Percentiles rank a stretch among this genome's conserved stretches.
Evolutionary conservation across 2,797 vertebrate species (phyloP).

Genomic region (Ambastaia sidthimunki): DNA sequence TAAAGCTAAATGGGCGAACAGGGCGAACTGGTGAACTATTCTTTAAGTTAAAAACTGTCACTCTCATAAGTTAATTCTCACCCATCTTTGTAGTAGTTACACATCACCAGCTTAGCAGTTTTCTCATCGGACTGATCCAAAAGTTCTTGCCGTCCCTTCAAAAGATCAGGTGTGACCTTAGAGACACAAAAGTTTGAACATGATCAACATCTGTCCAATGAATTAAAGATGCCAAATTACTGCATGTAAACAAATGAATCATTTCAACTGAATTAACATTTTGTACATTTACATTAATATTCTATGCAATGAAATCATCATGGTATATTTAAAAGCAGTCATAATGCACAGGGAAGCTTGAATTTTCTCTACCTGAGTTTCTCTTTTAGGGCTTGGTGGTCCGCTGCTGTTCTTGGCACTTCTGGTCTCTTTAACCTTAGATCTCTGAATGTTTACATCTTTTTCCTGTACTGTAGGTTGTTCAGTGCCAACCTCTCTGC

Average conservation of each 20-base stretch:
- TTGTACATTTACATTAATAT: no score
- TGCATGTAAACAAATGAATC: no score
- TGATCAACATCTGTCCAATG: no score
- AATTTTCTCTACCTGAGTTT: constrained; percentile 69
- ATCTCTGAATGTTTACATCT: constrained; percentile 46
- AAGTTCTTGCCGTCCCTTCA: constrained; percentile 91
- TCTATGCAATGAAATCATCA: no score
- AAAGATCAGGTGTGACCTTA: constrained; percentile 92
- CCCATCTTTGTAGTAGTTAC: constrained; percentile 76
- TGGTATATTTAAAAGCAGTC: no score
- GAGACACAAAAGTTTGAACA: neutral
- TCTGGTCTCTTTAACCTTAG: constrained; percentile 55
- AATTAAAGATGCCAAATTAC: no score
- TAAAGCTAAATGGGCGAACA: no score
- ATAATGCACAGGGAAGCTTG: no score
- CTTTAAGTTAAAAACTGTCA: no score
- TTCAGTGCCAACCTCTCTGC: neutral
- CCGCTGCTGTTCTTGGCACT: constrained; percentile 53
- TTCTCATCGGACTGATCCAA: constrained; percentile 86
- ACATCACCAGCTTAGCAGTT: constrained; percentile 89
- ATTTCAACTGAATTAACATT: no score
- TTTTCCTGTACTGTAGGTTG: constrained; percentile 37
- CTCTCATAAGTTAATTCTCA: constrained; percentile 4
- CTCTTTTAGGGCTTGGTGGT: constrained; percentile 64
- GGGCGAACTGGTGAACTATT: no score